A percentile compares a stretch with the other conserved stretches of the same genome.
phyloP scores from a whole-genome alignment of 1,140 invertebrate species.

The Tribolium castaneum region DNA sequence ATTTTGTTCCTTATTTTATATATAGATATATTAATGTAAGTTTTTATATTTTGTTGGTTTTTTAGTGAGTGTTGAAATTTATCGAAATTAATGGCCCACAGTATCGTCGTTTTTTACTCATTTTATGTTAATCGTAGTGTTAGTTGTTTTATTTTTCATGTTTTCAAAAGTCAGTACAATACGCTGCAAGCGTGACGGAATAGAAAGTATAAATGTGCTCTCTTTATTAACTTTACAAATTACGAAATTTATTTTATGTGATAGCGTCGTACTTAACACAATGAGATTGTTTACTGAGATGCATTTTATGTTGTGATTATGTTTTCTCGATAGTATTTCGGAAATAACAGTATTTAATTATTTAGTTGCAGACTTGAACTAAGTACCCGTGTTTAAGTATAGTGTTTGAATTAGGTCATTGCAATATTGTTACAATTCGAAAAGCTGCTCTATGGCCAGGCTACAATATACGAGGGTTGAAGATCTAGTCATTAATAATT shows the following conservation, averaged over 20 bases:
- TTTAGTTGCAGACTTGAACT: too few species aligned
- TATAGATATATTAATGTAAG: constrained; percentile 24
- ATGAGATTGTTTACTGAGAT: constrained; percentile 2
- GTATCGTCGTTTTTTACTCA: background rate
- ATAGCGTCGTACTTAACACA: background rate
- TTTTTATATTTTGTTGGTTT: constrained; percentile 36
- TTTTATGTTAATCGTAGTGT: background rate
- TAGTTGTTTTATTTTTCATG: background rate
- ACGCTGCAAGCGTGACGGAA: background rate
- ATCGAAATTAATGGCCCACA: constrained; percentile 7
- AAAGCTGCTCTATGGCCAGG: constrained; percentile 34
- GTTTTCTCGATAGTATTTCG: background rate
- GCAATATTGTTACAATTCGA: background rate
- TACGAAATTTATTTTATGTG: background rate
- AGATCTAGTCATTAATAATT: constrained; percentile 32
- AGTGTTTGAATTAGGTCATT: background rate
- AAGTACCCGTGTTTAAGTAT: background rate
- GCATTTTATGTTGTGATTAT: background rate
- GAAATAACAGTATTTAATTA: background rate
- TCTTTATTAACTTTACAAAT: background rate
- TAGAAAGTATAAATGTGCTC: background rate
- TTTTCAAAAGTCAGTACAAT: background rate
- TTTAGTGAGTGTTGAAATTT: constrained; percentile 19
- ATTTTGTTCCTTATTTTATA: constrained; percentile 24
- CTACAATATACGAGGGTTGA: constrained; percentile 23